A percentile compares a stretch with the other conserved stretches of the same genome.
Conservation (phyloP, 2,888 invertebrate species). For the Caenorhabditis zanzibari region DNA sequence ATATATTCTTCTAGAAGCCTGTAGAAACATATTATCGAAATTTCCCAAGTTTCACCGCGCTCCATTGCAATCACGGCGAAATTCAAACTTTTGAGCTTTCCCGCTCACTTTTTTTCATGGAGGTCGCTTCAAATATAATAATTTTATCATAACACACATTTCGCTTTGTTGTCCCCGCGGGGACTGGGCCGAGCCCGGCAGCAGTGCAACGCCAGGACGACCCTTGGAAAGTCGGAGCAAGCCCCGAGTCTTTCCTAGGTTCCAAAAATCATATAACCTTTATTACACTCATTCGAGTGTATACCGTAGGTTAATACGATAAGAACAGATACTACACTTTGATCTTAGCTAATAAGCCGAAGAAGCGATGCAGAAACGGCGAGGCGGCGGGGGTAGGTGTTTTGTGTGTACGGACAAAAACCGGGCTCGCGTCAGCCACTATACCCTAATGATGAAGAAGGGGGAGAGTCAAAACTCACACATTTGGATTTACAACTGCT, state of each 20-base stretch:
- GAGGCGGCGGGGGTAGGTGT: not conserved
- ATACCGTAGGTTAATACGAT: conserved; percentile 71
- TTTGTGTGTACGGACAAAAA: conserved; percentile 8
- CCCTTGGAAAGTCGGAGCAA: conserved; percentile 69
- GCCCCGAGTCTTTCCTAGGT: conserved; percentile 65
- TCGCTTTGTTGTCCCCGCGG: conserved; percentile 25
- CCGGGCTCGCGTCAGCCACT: conserved; percentile 13
- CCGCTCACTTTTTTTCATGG: too few species aligned
- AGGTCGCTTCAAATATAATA: too few species aligned
- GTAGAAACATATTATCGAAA: conserved; percentile 2
- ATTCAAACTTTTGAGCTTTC: too few species aligned
- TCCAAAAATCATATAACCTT: conserved; percentile 69
- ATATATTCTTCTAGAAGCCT: conserved; percentile 69
- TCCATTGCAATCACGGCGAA: too few species aligned
- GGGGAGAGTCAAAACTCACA: conserved; percentile 27
- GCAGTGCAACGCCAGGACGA: conserved; percentile 68
- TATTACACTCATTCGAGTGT: conserved; percentile 66
- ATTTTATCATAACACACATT: not conserved
- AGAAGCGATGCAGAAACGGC: conserved; percentile 47
- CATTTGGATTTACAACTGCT: conserved; percentile 68
- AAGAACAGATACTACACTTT: conserved; percentile 70
- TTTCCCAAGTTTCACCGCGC: too few species aligned
- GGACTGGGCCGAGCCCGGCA: conserved; percentile 67
- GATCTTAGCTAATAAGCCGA: conserved; percentile 69
- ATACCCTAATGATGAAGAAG: too few species aligned